Conservation (phyloP, 1,140 invertebrate species). For the Monochamus saltuarius region DNA sequence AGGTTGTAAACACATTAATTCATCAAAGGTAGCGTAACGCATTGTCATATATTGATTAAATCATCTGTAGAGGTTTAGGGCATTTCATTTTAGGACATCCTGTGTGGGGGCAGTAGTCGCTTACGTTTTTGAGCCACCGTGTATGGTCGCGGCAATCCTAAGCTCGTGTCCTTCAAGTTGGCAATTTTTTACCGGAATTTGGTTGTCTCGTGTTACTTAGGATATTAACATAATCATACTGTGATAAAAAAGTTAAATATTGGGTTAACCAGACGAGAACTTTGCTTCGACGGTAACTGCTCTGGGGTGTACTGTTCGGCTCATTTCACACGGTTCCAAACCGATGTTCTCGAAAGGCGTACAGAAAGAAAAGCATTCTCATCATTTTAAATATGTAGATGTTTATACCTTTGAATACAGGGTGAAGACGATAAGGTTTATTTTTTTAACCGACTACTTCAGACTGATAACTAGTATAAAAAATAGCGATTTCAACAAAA, state of each 20-base stretch:
- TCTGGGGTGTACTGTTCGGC: constrained; percentile 15
- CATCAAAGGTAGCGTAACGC: neutral
- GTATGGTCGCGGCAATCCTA: constrained; percentile 15
- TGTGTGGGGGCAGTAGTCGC: too few relatives aligned
- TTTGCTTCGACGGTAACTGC: neutral
- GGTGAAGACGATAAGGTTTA: neutral
- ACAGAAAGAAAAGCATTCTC: neutral
- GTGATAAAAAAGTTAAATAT: constrained; percentile 52
- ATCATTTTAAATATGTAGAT: too few relatives aligned
- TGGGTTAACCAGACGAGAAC: constrained; percentile 41
- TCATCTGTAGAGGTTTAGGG: too few relatives aligned
- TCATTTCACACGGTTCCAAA: constrained; percentile 5
- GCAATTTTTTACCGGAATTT: constrained; percentile 42
- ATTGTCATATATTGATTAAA: neutral
- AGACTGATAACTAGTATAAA: constrained; percentile 1
- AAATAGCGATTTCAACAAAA: too few relatives aligned
- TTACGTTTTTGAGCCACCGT: constrained; percentile 4
- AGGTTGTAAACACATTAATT: too few relatives aligned
- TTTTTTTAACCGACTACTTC: neutral
- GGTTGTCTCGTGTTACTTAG: constrained; percentile 49
- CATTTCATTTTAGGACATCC: too few relatives aligned
- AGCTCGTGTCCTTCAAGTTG: constrained; percentile 28
- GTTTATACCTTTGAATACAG: neutral
- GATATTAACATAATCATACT: constrained; percentile 53
- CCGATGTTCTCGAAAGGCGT: neutral